Base-by-base conservation (phyloP, 2,797 vertebrate genomes). In the Holocentrus rufus region DNA sequence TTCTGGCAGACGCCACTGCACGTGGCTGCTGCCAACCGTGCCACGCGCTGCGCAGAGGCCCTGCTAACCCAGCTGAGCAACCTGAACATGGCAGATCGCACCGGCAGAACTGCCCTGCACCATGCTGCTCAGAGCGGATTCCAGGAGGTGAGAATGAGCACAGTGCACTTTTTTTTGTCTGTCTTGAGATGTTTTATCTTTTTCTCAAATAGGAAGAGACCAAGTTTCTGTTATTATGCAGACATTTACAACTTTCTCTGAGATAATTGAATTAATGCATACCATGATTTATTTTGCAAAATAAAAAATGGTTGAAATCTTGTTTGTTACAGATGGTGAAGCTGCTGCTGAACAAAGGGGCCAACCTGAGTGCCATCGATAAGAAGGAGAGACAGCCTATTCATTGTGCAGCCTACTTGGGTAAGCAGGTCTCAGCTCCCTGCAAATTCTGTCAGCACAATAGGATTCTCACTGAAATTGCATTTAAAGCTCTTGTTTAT, bases 1-100 rank as follows among this genome's bases (percentile, higher is more conserved):
- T 93, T 96, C 87, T 97, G 97, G 96, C 97, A 98, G 91, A 99
- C 96, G 0, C 95, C 97, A 0, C 89, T 99, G 89, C 98, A 99
- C 18, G 95, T 98, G 76, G 97, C 98, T 0, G 94, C 97, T 0
- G 96, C 97, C 92, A 98, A 98, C 92, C 92, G 96, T 49, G 96
- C 95, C 83, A 94, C 94, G 18, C 95, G 96, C 84, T 98, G 98
- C 18, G 96, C 96, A 30, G 96, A 98, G 91, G 90, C 95, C 57
- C 93, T 99, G 86, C 80, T 97, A 54, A 94, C 95, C 27, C 91
- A 96, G 80, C 90, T 97, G 86, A 97, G 95, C 94, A 96, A 95
- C 76, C 91, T 98, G 83, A 97, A 99, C 27, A 94, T 96, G 75
- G 95, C 95, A 0, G 97, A 99, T 81, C 95, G 96, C 84, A 96